Evolutionary conservation across 2,797 vertebrate species (phyloP).

Genomic region (Gastrophryne carolinensis): DNA sequence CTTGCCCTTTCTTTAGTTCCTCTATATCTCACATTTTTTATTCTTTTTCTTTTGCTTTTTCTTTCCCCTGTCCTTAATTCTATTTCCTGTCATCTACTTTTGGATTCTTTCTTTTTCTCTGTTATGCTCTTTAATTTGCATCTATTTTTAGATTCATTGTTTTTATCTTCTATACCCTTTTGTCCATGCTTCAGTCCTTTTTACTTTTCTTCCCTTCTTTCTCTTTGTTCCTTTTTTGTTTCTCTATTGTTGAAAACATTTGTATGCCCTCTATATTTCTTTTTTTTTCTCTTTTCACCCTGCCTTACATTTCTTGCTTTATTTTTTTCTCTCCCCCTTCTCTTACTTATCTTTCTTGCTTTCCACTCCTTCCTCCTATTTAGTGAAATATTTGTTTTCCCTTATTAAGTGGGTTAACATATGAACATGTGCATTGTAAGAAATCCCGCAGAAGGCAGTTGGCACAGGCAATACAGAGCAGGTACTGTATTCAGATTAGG

Average conservation of each 20-base stretch:
- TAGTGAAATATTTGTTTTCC: background rate
- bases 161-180: too few species aligned
- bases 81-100: too few species aligned
- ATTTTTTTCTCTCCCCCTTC: background rate
- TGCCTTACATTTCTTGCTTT: too few species aligned
- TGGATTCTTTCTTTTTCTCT: too few species aligned
- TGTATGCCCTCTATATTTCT: too few species aligned
- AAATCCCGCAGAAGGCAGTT: background rate
- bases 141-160: too few species aligned
- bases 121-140: too few species aligned
- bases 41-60: background rate
- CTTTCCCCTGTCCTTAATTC: background rate
- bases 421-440: background rate
- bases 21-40: background rate
- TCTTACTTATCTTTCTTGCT: background rate
- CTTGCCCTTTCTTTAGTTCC: background rate
- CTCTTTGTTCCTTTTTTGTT: background rate
- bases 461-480: constrained; percentile 4
- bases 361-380: background rate
- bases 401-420: background rate
- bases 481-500: constrained; percentile 40
- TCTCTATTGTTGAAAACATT: background rate
- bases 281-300: too few species aligned
- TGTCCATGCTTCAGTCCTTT: too few species aligned
- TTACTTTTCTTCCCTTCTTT: too few species aligned